A percentile compares a stretch with the other conserved stretches of the same genome.
Conservation (phyloP, 2,113 vertebrate species). For the Setophaga petechia region DNA sequence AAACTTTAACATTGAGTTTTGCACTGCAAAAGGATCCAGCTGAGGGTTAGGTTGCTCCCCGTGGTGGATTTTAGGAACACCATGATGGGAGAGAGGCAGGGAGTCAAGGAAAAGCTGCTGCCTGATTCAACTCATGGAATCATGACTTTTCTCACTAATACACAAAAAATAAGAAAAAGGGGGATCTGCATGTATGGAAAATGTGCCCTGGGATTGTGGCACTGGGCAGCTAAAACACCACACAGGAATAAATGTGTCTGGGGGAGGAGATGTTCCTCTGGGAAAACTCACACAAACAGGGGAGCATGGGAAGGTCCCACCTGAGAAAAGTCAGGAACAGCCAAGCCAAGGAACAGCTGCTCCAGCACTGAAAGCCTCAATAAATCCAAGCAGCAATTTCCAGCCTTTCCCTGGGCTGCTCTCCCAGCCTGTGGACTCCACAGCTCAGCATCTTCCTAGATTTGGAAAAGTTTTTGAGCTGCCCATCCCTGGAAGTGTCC, state of each 20-base stretch:
- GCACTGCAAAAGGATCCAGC: neutral
- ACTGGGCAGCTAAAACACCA: neutral
- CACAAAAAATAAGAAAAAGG: neutral
- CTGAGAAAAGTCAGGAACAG: neutral
- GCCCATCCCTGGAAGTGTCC: neutral
- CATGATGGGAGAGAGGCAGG: neutral
- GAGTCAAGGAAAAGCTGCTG: neutral
- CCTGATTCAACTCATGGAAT: neutral
- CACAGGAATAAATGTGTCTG: neutral
- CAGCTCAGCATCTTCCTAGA: neutral
- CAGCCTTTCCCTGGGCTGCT: neutral
- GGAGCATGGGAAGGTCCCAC: neutral
- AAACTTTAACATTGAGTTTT: neutral
- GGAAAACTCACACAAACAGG: neutral
- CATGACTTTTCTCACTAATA: accelerated
- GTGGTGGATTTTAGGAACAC: neutral
- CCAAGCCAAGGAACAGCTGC: neutral
- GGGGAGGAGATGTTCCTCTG: neutral
- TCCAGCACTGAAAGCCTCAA: neutral
- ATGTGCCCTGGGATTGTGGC: neutral
- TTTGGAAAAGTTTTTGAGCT: neutral
- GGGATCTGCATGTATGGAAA: neutral
- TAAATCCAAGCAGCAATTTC: neutral
- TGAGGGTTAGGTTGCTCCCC: neutral
- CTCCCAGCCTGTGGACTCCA: neutral